These are phyloP conservation scores for Epinotia brunnichana DNA, from an alignment of 2,888 invertebrate genomes.

Conservation along the genomic window DNA sequence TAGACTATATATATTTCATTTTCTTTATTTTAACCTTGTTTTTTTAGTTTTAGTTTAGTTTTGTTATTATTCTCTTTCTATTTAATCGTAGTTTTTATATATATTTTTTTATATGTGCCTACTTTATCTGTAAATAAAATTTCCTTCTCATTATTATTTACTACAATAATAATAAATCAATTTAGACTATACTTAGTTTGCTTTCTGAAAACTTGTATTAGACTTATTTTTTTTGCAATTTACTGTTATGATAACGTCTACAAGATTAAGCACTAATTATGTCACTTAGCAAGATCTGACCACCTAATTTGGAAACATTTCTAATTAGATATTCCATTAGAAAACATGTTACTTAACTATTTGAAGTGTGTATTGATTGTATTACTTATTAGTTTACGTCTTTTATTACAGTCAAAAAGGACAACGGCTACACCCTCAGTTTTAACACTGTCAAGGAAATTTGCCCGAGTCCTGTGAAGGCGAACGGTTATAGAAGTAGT, in stretches of 20 bases:
- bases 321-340: neutral
- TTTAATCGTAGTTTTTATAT: too few species aligned
- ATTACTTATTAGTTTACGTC: constrained; percentile 24
- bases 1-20: too few species aligned
- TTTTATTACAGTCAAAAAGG: constrained; percentile 76
- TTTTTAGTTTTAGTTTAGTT: too few species aligned
- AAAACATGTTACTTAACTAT: neutral
- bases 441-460: constrained; percentile 80
- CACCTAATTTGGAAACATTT: constrained; percentile 6
- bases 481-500: constrained; percentile 78
- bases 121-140: too few species aligned
- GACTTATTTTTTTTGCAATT: neutral
- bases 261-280: constrained; percentile 3
- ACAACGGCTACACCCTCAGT: constrained; percentile 80
- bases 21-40: too few species aligned
- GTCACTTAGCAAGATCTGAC: constrained; percentile 12
- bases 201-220: neutral
- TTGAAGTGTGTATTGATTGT: neutral
- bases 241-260: neutral
- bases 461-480: constrained; percentile 79
- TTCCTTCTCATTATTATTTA: too few species aligned
- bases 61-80: too few species aligned
- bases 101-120: too few species aligned
- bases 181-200: neutral
- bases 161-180: too few species aligned